Evolutionary conservation across 2,797 vertebrate genomes (phyloP).

Genomic region (Falco concolor): DNA sequence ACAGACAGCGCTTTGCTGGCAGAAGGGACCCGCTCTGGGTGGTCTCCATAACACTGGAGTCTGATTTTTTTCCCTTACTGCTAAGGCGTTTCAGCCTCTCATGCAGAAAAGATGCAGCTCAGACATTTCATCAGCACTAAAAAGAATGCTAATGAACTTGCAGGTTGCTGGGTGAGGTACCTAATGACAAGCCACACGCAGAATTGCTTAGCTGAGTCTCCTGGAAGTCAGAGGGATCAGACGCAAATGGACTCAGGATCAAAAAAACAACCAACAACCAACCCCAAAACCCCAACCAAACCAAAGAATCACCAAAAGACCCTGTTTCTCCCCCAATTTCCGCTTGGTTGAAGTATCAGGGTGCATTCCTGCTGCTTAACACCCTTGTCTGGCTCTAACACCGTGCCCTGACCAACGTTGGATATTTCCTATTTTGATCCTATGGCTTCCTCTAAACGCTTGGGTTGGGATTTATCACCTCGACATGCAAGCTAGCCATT

Average conservation of each 20-base stretch:
- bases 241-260: background rate
- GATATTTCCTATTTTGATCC: background rate
- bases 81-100: background rate
- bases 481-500: background rate
- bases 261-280: background rate
- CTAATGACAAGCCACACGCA: slow-evolving; percentile 20
- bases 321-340: background rate
- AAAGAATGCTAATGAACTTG: slow-evolving; percentile 45
- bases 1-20: background rate
- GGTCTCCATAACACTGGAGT: background rate
- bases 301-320: background rate
- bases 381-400: background rate
- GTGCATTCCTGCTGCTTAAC: background rate
- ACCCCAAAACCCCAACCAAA: background rate
- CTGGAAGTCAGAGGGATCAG: background rate
- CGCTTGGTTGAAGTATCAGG: background rate
- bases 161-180: slow-evolving; percentile 26
- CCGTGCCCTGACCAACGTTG: background rate
- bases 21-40: slow-evolving; percentile 9
- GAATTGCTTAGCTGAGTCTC: slow-evolving; percentile 8
- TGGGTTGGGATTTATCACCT: background rate
- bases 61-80: slow-evolving; percentile 5
- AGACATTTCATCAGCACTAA: background rate
- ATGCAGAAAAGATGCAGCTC: slow-evolving; percentile 36
- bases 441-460: background rate